Conservation (phyloP, 2,797 vertebrate species). For the Sitta carolinensis region DNA sequence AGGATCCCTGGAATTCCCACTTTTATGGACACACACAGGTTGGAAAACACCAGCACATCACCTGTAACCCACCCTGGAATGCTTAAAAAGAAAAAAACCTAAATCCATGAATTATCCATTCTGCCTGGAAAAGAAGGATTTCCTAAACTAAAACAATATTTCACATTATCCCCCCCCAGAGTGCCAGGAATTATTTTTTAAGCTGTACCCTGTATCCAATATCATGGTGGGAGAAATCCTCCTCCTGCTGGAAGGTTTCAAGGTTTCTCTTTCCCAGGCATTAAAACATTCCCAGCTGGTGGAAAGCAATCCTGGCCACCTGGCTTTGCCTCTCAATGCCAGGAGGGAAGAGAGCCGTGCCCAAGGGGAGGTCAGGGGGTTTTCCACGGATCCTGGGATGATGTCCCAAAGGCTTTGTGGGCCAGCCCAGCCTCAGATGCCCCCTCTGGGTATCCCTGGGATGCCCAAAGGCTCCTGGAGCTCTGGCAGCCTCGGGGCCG, state of each 20-base stretch:
- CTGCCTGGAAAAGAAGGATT: not conserved
- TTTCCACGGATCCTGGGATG: not conserved
- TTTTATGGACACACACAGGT: not conserved
- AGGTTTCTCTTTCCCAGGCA: not conserved
- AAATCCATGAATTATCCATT: not conserved
- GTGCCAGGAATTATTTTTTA: not conserved
- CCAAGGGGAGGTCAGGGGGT: rapidly evolving
- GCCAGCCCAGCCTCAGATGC: not conserved
- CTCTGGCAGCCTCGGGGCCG: not conserved
- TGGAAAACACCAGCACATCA: not conserved
- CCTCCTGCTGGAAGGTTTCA: not conserved
- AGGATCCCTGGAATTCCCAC: not conserved
- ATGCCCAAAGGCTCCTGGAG: not conserved
- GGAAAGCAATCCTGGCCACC: not conserved
- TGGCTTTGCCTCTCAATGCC: not conserved
- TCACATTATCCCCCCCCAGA: not conserved
- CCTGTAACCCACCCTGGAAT: not conserved
- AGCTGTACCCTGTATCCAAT: not conserved
- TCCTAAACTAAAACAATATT: not conserved
- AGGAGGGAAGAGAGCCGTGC: not conserved
- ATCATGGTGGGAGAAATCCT: not conserved
- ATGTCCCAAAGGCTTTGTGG: not conserved
- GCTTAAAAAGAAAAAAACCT: not conserved
- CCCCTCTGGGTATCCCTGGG: not conserved
- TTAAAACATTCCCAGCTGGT: not conserved